Conservation (phyloP, 2,888 invertebrate genomes). For the Exocentrus adspersus region DNA sequence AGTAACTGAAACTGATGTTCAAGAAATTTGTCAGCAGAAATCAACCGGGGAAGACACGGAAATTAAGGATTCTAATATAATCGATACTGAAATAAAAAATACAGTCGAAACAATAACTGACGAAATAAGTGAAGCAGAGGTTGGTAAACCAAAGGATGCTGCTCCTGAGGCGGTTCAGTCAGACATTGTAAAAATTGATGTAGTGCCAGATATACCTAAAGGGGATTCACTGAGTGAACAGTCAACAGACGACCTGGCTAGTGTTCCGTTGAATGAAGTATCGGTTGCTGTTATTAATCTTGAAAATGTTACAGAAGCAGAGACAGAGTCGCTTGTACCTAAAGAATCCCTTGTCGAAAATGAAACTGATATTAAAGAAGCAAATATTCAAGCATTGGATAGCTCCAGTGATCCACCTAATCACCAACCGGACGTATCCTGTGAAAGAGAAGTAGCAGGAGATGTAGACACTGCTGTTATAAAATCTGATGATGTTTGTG, state of each 20-base stretch:
- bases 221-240: not conserved
- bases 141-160: not conserved
- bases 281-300: not conserved
- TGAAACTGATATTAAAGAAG: not conserved
- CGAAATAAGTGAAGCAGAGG: constrained; percentile 8
- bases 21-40: not conserved
- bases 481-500: no score
- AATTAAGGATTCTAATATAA: not conserved
- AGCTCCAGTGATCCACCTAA: not conserved
- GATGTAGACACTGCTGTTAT: not conserved
- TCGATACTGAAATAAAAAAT: not conserved
- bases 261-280: not conserved
- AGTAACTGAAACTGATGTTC: not conserved
- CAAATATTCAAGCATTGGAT: not conserved
- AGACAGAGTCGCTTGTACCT: not conserved
- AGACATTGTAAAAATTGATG: no score
- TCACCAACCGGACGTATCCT: not conserved
- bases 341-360: constrained; percentile 5
- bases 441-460: constrained; percentile 9
- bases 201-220: not conserved
- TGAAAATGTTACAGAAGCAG: not conserved
- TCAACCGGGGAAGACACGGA: not conserved
- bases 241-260: not conserved
- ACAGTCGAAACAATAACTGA: not conserved
- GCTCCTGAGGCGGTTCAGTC: no score